Evolutionary conservation across 2,888 invertebrate species (phyloP).

Genomic region (Amiota minor): DNA sequence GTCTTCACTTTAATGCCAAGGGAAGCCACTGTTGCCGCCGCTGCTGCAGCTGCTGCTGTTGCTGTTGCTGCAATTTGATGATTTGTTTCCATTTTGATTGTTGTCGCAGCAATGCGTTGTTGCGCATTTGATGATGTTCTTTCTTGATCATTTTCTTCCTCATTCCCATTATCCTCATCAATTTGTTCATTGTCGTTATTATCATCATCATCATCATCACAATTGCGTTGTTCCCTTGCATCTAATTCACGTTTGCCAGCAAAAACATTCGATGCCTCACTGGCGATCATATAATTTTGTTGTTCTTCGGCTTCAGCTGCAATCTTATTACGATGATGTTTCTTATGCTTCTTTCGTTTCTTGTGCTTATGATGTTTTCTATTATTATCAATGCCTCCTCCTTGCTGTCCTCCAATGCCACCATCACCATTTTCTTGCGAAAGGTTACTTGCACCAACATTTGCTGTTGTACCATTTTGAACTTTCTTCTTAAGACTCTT

Average conservation of each 20-base stretch:
- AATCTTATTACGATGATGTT: slow-evolving; percentile 75
- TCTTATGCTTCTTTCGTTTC: slow-evolving; percentile 86
- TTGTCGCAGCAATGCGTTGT: slow-evolving; percentile 41
- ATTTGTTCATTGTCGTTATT: slow-evolving; percentile 26
- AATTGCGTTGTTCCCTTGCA: background rate
- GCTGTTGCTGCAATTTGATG: background rate
- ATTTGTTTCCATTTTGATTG: slow-evolving; percentile 48
- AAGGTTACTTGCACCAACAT: background rate
- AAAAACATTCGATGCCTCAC: slow-evolving; percentile 25
- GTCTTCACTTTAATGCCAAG: slow-evolving; percentile 55
- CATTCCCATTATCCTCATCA: slow-evolving; percentile 10
- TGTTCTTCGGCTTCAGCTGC: slow-evolving; percentile 12
- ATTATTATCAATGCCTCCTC: slow-evolving; percentile 48
- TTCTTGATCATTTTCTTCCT: background rate
- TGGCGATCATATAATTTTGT: slow-evolving; percentile 42
- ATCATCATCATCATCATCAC: background rate
- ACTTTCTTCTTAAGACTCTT: slow-evolving; percentile 68
- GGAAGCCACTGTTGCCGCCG: slow-evolving; percentile 2
- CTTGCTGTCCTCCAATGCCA: slow-evolving; percentile 27
- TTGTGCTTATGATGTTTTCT: slow-evolving; percentile 84
- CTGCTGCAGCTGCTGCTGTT: background rate
- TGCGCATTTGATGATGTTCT: background rate
- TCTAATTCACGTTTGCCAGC: slow-evolving; percentile 33
- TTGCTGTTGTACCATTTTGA: slow-evolving; percentile 47
- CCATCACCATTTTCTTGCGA: slow-evolving; percentile 42